Percentiles rank a stretch among this genome's conserved stretches.
These are phyloP conservation scores for Mionectes macconnelli DNA, from an alignment of 2,113 vertebrate species.

Conservation along the genomic window DNA sequence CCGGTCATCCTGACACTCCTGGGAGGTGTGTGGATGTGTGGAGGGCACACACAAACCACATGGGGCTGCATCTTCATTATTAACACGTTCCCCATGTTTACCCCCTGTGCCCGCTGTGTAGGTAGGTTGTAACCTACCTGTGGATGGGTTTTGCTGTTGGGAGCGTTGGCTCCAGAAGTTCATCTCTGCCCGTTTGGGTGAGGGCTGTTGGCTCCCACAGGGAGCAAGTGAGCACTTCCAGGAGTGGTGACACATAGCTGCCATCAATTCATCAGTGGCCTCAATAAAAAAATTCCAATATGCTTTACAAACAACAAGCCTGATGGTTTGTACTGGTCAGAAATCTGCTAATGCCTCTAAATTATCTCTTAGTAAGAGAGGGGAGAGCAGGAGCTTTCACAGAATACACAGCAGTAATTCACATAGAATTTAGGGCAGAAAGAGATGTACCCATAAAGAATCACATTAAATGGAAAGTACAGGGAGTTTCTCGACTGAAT, in stretches of 20 bases:
- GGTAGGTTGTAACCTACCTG: fast-evolving
- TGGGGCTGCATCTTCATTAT: neutral
- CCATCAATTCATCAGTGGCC: neutral
- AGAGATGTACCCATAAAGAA: neutral
- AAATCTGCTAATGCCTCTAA: neutral
- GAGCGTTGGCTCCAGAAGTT: neutral
- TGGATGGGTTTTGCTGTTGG: neutral
- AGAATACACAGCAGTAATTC: neutral
- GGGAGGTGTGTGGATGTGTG: neutral
- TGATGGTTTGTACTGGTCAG: neutral
- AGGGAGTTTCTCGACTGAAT: neutral
- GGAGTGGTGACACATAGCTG: neutral
- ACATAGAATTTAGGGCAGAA: neutral
- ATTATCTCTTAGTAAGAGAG: neutral
- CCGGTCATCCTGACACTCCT: neutral
- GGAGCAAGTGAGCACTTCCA: fast-evolving
- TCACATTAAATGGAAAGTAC: neutral
- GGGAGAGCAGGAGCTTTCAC: neutral
- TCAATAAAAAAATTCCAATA: neutral
- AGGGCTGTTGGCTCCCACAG: neutral
- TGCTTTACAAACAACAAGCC: neutral
- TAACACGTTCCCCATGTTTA: neutral
- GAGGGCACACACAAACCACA: neutral
- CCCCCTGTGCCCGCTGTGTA: fast-evolving
- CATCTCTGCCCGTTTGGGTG: neutral